Evolutionary conservation across 2,888 invertebrate species (phyloP).

Genomic region (Calliphora vomitoria): DNA sequence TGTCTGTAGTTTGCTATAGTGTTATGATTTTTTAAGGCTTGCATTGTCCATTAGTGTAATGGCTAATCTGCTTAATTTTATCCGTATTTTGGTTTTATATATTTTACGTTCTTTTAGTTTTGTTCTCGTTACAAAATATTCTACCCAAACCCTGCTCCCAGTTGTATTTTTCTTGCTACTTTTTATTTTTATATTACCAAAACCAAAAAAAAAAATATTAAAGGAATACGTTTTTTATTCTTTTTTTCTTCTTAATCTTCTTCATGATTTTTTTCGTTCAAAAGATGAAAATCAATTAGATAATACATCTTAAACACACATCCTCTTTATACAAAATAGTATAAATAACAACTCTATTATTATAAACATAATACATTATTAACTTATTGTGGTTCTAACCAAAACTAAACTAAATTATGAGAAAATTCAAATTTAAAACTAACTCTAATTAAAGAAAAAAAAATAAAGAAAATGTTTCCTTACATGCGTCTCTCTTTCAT

Average conservation of each 20-base stretch:
- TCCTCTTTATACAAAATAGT: slow-evolving; percentile 50
- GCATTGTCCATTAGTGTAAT: slow-evolving; percentile 45
- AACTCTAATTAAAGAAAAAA: slow-evolving; percentile 8
- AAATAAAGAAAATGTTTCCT: slow-evolving; percentile 20
- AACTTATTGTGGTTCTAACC: slow-evolving; percentile 66
- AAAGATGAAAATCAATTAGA: slow-evolving; percentile 71
- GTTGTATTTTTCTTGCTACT: slow-evolving; percentile 35
- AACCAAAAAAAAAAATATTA: slow-evolving; percentile 56
- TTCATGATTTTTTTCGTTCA: slow-evolving; percentile 61
- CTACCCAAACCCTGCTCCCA: slow-evolving; percentile 29
- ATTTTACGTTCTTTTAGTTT: slow-evolving; percentile 28
- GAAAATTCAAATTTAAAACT: slow-evolving; percentile 36
- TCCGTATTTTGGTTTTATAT: slow-evolving; percentile 35
- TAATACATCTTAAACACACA: slow-evolving; percentile 62
- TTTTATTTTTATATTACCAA: slow-evolving; percentile 44
- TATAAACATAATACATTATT: slow-evolving; percentile 24
- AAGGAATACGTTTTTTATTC: slow-evolving; percentile 60
- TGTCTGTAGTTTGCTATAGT: slow-evolving; percentile 45
- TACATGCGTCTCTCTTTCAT: slow-evolving; percentile 28
- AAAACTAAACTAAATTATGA: slow-evolving; percentile 35
- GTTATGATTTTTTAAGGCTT: slow-evolving; percentile 66
- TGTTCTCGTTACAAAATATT: slow-evolving; percentile 33
- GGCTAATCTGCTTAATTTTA: slow-evolving; percentile 57
- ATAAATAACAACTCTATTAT: slow-evolving; percentile 53
- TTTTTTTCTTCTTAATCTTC: slow-evolving; percentile 72